Evolutionary conservation across 2,888 invertebrate species (phyloP), one percentile per base, ranked within the genome.

Genomic region (Scaptomyza reducta): DNA sequence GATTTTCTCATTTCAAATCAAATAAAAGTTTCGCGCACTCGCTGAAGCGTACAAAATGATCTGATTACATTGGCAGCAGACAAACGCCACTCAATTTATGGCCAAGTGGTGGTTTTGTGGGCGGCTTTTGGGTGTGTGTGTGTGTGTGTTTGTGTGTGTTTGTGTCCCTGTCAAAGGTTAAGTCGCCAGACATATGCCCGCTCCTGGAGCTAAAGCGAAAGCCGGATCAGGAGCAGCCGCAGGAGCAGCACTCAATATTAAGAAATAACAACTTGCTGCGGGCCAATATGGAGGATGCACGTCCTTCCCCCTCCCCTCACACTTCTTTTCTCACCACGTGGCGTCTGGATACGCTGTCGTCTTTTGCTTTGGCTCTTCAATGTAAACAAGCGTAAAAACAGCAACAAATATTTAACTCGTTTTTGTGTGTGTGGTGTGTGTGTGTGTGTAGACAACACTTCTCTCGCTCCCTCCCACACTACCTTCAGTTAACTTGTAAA

Each of bases 361-460:
- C 57, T 22, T 45, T 49, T 66, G 67, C 87, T 81, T 81, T 87
- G 74, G 78, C 18, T 71, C 68, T 67, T 66, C 79, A 85, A 70
- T 81, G 88, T 87, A 82, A 81, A 87, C 82, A 82, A 77, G 74
- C 57, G 83, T 54, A 72, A 72, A 69, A 56, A 67, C 77, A 86
- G 87, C 66, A 72, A 72, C 84, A 84, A 84, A 84, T 84, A 84
- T 88, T 84, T 86, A 79, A 74, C 88, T 83, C 77, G 64, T 67
- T 56, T 3, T 22, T 31, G 35, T 54, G 31, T 65, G 27, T 56
- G 40, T 56, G 50, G 44, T 54, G 54, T 60, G 22, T 53, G 50
- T 61, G 45, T 65, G 63, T 57, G 44, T 57, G 60, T 47, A 56
- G 46, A 31, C 72, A 65, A 60, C 60, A 63, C 46, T 57, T 22